Conservation (phyloP, 1,140 invertebrate species). For the Monochamus saltuarius region DNA sequence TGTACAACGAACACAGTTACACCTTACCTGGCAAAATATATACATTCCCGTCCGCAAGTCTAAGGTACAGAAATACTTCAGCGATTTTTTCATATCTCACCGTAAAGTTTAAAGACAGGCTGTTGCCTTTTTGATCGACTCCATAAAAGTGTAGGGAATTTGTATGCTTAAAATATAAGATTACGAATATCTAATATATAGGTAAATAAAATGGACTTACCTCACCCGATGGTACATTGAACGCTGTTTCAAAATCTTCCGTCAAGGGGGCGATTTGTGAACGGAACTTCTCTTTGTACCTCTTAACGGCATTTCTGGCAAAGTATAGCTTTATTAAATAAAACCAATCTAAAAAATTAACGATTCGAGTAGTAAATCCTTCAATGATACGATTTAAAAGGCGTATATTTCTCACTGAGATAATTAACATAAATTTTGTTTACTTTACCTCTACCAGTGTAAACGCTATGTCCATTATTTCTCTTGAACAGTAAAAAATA, state of each 20-base stretch:
- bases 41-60: slow-evolving; percentile 28
- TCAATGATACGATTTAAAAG: background rate
- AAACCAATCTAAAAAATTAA: slow-evolving; percentile 29
- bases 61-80: slow-evolving; percentile 30
- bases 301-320: slow-evolving; percentile 28
- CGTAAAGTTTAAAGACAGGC: slow-evolving; percentile 27
- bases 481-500: slow-evolving; percentile 28
- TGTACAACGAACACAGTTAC: slow-evolving; percentile 1
- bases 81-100: slow-evolving; percentile 28
- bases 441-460: slow-evolving; percentile 28
- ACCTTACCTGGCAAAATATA: slow-evolving; percentile 37
- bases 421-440: slow-evolving; percentile 2
- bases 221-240: slow-evolving; percentile 17
- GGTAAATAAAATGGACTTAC: slow-evolving; percentile 3
- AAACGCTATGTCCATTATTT: slow-evolving; percentile 19
- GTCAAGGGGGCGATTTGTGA: slow-evolving; percentile 13
- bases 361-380: slow-evolving; percentile 3
- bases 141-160: slow-evolving; percentile 29
- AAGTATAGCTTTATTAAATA: slow-evolving; percentile 29
- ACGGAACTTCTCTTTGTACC: slow-evolving; percentile 12
- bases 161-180: slow-evolving; percentile 26
- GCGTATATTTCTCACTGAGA: background rate
- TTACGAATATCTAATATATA: slow-evolving; percentile 12
- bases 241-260: slow-evolving; percentile 13
- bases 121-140: slow-evolving; percentile 36